These are phyloP conservation scores for Tipula helvola DNA, from an alignment of 2,888 invertebrate genomes.

Conservation along the genomic window DNA sequence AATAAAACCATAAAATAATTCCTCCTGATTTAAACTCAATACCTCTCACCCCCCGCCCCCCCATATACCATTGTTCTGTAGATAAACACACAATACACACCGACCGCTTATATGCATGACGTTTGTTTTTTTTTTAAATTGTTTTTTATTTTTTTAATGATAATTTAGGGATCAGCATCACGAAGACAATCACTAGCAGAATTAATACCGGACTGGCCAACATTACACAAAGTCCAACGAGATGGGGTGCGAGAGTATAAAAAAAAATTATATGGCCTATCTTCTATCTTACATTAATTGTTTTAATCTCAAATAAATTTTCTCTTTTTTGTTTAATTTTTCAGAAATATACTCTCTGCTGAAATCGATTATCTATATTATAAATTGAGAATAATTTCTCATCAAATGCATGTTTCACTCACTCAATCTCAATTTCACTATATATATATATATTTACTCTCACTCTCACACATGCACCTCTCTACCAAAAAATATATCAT, in stretches of 20 bases:
- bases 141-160: background rate
- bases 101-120: slow-evolving; percentile 14
- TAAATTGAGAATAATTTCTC: background rate
- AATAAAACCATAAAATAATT: background rate
- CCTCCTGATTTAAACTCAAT: background rate
- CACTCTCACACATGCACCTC: background rate
- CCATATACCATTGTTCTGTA: background rate
- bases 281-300: background rate
- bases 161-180: slow-evolving; percentile 36
- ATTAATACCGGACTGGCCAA: slow-evolving; percentile 94
- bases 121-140: background rate
- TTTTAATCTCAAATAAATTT: background rate
- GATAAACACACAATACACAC: background rate
- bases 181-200: slow-evolving; percentile 86
- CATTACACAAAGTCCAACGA: slow-evolving; percentile 38
- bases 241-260: slow-evolving; percentile 60
- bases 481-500: background rate
- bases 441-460: too few relatives aligned
- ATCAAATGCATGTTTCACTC: background rate
- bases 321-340: background rate
- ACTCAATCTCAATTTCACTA: background rate
- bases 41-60: background rate
- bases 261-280: background rate
- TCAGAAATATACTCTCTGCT: background rate
- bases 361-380: background rate